A percentile compares a stretch with the other conserved stretches of the same genome.
phyloP scores from a whole-genome alignment of 2,113 vertebrate genomes.

The Mustela lutreola region DNA sequence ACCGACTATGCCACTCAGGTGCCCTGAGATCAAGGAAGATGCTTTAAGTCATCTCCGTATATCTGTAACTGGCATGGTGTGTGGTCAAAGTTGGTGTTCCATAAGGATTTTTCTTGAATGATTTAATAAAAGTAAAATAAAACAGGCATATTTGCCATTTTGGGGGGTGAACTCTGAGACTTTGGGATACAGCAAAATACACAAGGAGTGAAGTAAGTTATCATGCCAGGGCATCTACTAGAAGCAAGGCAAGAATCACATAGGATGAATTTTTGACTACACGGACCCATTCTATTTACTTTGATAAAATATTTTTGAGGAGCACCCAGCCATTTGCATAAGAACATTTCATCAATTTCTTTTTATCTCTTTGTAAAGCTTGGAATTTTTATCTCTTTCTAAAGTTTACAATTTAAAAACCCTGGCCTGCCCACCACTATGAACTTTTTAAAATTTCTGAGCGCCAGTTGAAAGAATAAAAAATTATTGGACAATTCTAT shows the following conservation, averaged over 20 bases:
- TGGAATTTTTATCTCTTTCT: background rate
- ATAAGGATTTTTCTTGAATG: background rate
- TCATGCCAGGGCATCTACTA: background rate
- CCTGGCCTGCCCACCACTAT: background rate
- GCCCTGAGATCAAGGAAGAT: background rate
- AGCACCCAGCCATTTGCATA: background rate
- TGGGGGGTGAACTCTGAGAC: background rate
- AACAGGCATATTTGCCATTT: background rate
- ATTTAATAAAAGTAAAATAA: conserved; percentile 11
- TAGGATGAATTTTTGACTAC: background rate
- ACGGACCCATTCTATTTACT: background rate
- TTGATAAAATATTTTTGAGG: conserved; percentile 19
- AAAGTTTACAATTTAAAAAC: background rate
- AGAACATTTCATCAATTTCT: background rate
- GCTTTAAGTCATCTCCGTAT: background rate
- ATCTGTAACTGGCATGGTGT: background rate
- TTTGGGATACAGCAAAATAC: conserved; percentile 2
- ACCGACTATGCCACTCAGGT: background rate
- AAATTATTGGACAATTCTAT: background rate
- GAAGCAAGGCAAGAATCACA: background rate
- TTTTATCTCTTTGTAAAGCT: background rate
- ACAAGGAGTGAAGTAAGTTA: background rate
- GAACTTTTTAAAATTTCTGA: conserved; percentile 37
- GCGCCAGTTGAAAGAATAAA: background rate
- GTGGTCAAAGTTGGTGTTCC: background rate